A percentile compares a stretch with the other conserved stretches of the same genome.
These are phyloP conservation scores for Buphagus erythrorhynchus DNA, from an alignment of 2,797 vertebrate species.

Conservation along the genomic window DNA sequence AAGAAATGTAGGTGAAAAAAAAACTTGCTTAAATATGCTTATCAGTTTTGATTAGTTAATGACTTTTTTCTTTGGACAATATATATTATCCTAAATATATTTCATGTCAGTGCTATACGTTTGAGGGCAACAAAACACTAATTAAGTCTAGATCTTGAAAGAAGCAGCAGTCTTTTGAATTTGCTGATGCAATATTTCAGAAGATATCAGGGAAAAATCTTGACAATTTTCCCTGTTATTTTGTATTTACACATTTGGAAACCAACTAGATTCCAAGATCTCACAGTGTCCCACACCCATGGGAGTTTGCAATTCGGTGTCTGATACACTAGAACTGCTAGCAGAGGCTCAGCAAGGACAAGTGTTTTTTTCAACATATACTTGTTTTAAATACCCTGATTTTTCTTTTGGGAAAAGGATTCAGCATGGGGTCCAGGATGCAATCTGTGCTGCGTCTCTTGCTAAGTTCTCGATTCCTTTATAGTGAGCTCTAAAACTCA, in stretches of 20 bases:
- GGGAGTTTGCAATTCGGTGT: background rate
- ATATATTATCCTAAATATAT: background rate
- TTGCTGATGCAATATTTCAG: background rate
- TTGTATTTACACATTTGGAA: background rate
- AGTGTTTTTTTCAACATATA: background rate
- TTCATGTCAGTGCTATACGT: background rate
- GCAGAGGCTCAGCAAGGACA: background rate
- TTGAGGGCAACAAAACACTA: background rate
- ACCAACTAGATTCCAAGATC: background rate
- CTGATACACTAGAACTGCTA: background rate
- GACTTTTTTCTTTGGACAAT: background rate
- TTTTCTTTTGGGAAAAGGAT: background rate
- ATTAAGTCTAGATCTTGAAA: background rate
- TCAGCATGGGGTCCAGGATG: accelerated
- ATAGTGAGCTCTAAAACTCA: background rate
- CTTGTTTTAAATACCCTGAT: background rate
- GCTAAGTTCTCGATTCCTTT: background rate
- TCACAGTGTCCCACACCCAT: background rate
- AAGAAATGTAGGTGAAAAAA: background rate
- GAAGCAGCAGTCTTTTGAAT: background rate
- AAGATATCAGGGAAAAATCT: background rate
- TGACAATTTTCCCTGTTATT: background rate
- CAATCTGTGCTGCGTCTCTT: background rate
- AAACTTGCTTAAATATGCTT: background rate
- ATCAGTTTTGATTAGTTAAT: background rate